phyloP scores from a whole-genome alignment of 1,140 invertebrate species.

The Rhynchophorus ferrugineus region DNA sequence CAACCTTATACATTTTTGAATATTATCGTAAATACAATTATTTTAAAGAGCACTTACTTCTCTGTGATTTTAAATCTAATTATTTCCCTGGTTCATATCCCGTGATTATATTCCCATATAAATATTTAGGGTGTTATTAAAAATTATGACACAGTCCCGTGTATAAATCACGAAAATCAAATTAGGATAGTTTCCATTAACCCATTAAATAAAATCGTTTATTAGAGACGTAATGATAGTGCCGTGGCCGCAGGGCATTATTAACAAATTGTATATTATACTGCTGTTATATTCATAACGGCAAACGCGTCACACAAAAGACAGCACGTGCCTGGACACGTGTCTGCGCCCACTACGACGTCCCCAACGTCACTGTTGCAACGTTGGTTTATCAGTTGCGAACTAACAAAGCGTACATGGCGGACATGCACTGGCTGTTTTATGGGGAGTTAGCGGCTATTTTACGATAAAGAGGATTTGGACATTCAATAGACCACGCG shows the following conservation, averaged over 20 bases:
- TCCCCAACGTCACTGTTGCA: constrained; percentile 16
- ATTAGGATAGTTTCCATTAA: constrained; percentile 1
- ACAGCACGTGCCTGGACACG: constrained; percentile 19
- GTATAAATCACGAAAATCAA: neutral
- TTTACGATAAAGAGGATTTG: neutral
- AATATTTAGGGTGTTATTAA: constrained; percentile 1
- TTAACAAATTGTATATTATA: constrained; percentile 17
- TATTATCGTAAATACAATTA: too few relatives aligned
- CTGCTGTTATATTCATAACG: constrained; percentile 20
- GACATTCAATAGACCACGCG: neutral
- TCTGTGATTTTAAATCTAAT: too few relatives aligned
- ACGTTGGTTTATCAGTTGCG: constrained; percentile 8
- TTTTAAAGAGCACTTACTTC: too few relatives aligned
- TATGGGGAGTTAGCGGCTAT: constrained; percentile 26
- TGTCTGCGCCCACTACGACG: constrained; percentile 17
- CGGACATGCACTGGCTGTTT: constrained; percentile 38
- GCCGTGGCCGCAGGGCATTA: constrained; percentile 8
- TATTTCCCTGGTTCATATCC: too few relatives aligned
- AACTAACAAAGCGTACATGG: constrained; percentile 33
- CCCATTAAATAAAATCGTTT: constrained; percentile 18
- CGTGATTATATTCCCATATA: neutral
- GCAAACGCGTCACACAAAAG: constrained; percentile 22
- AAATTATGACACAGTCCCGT: too few relatives aligned
- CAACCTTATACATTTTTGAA: too few relatives aligned
- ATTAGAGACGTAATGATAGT: constrained; percentile 6